Evolutionary conservation across 2,113 vertebrate genomes (phyloP).

Genomic region (Pandion haliaetus): DNA sequence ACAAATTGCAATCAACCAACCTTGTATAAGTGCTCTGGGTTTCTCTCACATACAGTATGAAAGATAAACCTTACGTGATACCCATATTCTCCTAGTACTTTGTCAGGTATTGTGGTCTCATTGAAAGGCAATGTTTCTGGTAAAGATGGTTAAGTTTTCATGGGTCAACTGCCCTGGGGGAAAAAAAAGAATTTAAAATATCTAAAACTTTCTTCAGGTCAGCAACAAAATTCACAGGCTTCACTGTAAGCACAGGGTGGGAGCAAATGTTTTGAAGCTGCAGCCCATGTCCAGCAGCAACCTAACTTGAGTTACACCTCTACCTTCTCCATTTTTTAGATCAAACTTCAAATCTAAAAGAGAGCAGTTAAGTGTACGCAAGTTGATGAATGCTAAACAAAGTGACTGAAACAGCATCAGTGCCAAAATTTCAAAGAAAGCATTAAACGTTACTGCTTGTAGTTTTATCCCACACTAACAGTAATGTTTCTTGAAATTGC

Average conservation of each 20-base stretch:
- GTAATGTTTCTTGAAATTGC: background rate
- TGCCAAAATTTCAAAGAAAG: background rate
- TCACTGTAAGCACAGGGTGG: background rate
- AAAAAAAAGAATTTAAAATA: background rate
- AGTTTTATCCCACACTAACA: background rate
- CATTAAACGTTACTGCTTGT: background rate
- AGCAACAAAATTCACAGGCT: background rate
- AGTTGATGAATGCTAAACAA: background rate
- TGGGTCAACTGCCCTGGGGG: accelerated
- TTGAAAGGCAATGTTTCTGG: background rate
- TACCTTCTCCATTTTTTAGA: background rate
- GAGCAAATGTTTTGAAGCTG: background rate
- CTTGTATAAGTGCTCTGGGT: background rate
- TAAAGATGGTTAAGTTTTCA: background rate
- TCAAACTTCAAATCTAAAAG: background rate
- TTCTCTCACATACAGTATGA: background rate
- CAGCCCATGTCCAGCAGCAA: background rate
- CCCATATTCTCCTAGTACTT: background rate
- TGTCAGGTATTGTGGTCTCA: background rate
- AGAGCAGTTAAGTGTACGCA: background rate
- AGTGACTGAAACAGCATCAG: background rate
- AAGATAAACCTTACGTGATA: background rate
- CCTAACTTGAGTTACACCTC: background rate
- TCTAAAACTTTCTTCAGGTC: background rate
- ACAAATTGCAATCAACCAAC: background rate